Evolutionary conservation across 2,113 vertebrate species (phyloP).

Genomic region (Sciurus niger): DNA sequence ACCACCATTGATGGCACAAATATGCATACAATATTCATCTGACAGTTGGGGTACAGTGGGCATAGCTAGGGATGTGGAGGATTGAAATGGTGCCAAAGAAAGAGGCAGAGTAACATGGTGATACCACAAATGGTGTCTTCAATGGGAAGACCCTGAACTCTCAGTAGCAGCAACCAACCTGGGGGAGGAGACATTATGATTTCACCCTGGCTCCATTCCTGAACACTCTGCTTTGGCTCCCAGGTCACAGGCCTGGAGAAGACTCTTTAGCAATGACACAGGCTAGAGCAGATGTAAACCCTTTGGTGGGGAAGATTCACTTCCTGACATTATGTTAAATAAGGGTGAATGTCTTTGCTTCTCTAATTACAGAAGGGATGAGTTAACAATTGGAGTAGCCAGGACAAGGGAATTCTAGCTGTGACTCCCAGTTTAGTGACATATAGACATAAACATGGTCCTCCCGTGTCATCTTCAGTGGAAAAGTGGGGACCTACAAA

Average conservation of each 20-base stretch:
- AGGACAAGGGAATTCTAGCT: too few species aligned
- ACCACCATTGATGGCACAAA: background rate
- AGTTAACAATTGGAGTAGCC: background rate
- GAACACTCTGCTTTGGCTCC: too few species aligned
- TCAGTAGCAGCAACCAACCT: background rate
- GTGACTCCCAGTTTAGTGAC: background rate
- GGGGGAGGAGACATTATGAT: background rate
- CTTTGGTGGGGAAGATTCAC: too few species aligned
- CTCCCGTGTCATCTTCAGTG: too few species aligned
- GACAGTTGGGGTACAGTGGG: too few species aligned
- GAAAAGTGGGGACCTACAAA: background rate
- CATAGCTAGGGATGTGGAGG: background rate
- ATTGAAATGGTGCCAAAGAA: background rate
- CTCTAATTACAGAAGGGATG: background rate
- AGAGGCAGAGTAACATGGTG: background rate
- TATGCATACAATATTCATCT: too few species aligned
- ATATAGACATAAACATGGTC: background rate
- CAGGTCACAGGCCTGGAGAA: background rate
- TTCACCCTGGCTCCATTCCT: too few species aligned
- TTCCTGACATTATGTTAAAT: background rate
- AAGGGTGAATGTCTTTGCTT: too few species aligned
- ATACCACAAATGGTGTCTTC: background rate
- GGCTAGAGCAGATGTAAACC: too few species aligned
- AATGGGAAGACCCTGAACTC: too few species aligned
- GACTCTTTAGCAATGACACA: too few species aligned